These are phyloP conservation scores for Halichoerus grypus DNA, from an alignment of 2,113 vertebrate genomes.

Conservation along the genomic window DNA sequence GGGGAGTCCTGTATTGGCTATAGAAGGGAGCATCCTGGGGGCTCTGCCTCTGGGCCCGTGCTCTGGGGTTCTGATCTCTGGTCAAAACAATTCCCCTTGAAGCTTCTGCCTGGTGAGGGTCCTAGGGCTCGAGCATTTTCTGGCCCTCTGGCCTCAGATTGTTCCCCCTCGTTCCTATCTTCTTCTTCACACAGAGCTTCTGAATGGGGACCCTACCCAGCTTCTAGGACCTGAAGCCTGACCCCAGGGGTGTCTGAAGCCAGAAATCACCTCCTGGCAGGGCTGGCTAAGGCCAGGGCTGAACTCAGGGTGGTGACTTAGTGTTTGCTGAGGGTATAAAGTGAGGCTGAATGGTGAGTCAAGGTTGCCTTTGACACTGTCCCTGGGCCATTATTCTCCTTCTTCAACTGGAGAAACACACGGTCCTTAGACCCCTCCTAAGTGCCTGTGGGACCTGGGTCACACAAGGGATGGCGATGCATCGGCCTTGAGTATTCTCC, in stretches of 20 bases:
- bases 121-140: neutral
- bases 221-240: neutral
- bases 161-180: neutral
- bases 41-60: neutral
- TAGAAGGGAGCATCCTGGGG: too few species aligned
- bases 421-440: neutral
- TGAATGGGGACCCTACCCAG: neutral
- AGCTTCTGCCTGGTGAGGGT: neutral
- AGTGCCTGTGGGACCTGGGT: too few species aligned
- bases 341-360: neutral
- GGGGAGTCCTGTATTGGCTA: accelerated
- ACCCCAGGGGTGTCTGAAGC: neutral
- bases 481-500: neutral
- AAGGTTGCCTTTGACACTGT: neutral
- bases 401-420: neutral
- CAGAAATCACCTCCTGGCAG: neutral
- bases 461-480: accelerated
- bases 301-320: neutral
- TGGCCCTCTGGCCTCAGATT: neutral
- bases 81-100: too few species aligned
- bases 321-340: neutral
- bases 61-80: neutral
- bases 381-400: neutral
- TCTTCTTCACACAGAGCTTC: neutral
- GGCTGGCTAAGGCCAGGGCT: neutral